phyloP scores from a whole-genome alignment of 2,113 vertebrate genomes.

The Progne subis region DNA sequence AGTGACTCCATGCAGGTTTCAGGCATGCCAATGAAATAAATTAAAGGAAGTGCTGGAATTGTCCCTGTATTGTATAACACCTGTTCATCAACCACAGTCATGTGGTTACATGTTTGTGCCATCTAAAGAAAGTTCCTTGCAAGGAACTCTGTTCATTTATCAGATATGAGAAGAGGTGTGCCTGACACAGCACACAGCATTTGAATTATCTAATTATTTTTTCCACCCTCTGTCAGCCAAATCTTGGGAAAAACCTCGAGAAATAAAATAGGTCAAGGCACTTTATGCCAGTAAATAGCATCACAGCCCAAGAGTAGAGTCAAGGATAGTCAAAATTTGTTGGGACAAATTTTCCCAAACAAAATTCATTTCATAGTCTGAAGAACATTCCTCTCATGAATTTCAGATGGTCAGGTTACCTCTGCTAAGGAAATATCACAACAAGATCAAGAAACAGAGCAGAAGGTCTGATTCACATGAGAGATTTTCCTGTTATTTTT shows the following conservation, averaged over 20 bases:
- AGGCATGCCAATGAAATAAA: not conserved
- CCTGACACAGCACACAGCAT: not conserved
- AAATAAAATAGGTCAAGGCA: conserved; percentile 17
- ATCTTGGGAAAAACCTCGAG: not conserved
- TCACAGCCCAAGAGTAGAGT: not conserved
- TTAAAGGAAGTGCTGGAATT: not conserved
- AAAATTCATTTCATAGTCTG: not conserved
- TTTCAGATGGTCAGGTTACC: not conserved
- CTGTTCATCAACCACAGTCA: not conserved
- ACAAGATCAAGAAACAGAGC: not conserved
- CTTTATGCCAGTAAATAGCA: not conserved
- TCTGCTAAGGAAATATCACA: not conserved
- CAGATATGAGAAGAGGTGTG: not conserved
- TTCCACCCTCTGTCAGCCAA: not conserved
- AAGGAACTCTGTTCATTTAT: conserved; percentile 7
- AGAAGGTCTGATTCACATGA: not conserved
- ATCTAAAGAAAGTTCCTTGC: not conserved
- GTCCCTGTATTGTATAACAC: not conserved
- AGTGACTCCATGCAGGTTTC: not conserved
- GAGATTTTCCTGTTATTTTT: not conserved
- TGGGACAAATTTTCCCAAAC: not conserved
- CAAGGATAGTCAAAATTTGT: not conserved
- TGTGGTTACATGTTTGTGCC: not conserved
- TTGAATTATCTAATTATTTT: conserved; percentile 34
- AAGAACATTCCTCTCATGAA: not conserved